Evolutionary conservation across 2,113 vertebrate species (phyloP).

Genomic region (Desmodus rotundus): DNA sequence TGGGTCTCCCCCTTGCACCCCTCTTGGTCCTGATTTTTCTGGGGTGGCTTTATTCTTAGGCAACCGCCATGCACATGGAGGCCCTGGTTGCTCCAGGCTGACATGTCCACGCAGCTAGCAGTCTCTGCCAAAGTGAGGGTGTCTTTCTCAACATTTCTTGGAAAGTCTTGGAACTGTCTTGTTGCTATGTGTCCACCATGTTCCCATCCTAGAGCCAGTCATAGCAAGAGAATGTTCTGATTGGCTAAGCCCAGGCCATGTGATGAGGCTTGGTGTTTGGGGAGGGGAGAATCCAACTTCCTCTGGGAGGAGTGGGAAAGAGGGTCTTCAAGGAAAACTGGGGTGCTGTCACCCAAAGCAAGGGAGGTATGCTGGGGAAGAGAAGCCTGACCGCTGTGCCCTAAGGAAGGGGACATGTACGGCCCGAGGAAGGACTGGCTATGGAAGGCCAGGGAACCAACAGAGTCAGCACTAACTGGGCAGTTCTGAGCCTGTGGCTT

Average conservation of each 20-base stretch:
- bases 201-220: neutral
- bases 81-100: neutral
- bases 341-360: neutral
- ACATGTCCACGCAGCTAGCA: neutral
- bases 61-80: rapidly evolving
- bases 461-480: rapidly evolving
- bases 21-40: neutral
- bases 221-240: neutral
- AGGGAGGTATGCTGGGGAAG: neutral
- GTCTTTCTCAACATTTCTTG: neutral
- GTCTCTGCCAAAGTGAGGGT: neutral
- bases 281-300: neutral
- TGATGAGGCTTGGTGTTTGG: no score
- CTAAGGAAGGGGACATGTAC: neutral
- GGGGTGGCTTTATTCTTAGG: neutral
- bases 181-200: neutral
- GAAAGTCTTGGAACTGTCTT: neutral
- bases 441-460: neutral
- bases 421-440: neutral
- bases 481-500: neutral
- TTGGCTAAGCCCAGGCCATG: neutral
- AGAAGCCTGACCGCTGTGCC: neutral
- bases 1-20: neutral
- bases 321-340: neutral
- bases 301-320: neutral